A percentile compares a stretch with the other conserved stretches of the same genome.
Conservation (phyloP, 1,140 invertebrate genomes). For the Microvelia longipes region DNA sequence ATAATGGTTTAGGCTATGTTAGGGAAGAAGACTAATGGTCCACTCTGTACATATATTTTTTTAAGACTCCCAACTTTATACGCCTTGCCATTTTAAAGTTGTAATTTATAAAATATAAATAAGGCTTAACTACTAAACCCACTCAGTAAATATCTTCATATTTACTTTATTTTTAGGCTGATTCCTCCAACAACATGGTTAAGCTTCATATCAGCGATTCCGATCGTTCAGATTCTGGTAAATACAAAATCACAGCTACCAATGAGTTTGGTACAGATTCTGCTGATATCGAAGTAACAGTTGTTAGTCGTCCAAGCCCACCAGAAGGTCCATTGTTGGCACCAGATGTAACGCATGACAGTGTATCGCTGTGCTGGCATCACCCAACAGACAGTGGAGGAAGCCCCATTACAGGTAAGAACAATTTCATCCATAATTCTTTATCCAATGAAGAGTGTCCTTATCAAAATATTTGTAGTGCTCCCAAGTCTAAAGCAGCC, state of each 20-base stretch:
- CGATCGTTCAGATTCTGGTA: slow-evolving; percentile 76
- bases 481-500: no score
- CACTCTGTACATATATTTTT: no score
- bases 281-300: slow-evolving; percentile 82
- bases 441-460: neutral
- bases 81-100: no score
- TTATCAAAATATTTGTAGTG: neutral
- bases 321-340: slow-evolving; percentile 79
- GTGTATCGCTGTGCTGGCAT: slow-evolving; percentile 82
- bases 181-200: slow-evolving; percentile 56
- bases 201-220: slow-evolving; percentile 77
- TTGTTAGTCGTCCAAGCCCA: slow-evolving; percentile 76
- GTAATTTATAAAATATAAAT: no score
- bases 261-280: slow-evolving; percentile 84
- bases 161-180: neutral
- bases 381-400: slow-evolving; percentile 87
- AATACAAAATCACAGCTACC: slow-evolving; percentile 73
- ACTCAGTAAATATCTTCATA: no score
- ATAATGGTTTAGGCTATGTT: no score
- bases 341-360: slow-evolving; percentile 58
- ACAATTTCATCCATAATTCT: neutral
- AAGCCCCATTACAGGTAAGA: slow-evolving; percentile 75
- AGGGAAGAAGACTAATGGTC: no score
- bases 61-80: no score
- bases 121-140: no score